Conservation (phyloP, 2,888 invertebrate genomes). For the Pseudeuparius sepicola region DNA sequence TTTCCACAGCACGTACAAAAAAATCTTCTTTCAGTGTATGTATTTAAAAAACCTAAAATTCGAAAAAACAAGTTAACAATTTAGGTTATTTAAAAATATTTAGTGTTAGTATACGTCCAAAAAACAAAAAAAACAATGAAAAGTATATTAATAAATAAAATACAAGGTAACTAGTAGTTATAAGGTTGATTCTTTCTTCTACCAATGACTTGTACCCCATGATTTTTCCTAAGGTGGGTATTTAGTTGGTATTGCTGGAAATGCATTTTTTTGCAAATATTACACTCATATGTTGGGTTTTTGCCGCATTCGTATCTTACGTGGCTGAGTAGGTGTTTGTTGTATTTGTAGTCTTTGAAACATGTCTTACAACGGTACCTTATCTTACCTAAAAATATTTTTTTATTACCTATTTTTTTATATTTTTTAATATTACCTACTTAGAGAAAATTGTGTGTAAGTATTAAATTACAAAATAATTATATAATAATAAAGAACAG, state of each 20-base stretch:
- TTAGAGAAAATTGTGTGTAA: too few relatives aligned
- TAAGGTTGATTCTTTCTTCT: too few relatives aligned
- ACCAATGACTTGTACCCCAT: too few relatives aligned
- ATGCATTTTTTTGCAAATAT: constrained; percentile 18
- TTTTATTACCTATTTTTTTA: too few relatives aligned
- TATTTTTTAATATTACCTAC: too few relatives aligned
- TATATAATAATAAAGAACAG: too few relatives aligned
- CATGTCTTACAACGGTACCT: constrained; percentile 18
- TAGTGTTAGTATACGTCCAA: background rate
- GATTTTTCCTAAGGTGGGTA: constrained; percentile 1
- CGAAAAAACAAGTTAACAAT: background rate
- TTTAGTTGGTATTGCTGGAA: constrained; percentile 15
- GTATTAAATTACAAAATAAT: too few relatives aligned
- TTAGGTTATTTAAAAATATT: background rate
- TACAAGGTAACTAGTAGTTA: too few relatives aligned
- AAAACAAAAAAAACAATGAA: constrained; percentile 5
- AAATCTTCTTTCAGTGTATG: too few relatives aligned
- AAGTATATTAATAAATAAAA: too few relatives aligned
- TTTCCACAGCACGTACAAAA: too few relatives aligned
- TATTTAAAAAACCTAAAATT: background rate
- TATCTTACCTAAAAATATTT: too few relatives aligned
- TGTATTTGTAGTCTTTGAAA: constrained; percentile 21
- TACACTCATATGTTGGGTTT: constrained; percentile 27
- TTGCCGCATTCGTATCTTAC: constrained; percentile 19
- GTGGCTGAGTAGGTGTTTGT: constrained; percentile 18